Evolutionary conservation across 2,797 vertebrate species (phyloP), one percentile per base, ranked within the genome.

Genomic region (Acanthurus leucopareius): DNA sequence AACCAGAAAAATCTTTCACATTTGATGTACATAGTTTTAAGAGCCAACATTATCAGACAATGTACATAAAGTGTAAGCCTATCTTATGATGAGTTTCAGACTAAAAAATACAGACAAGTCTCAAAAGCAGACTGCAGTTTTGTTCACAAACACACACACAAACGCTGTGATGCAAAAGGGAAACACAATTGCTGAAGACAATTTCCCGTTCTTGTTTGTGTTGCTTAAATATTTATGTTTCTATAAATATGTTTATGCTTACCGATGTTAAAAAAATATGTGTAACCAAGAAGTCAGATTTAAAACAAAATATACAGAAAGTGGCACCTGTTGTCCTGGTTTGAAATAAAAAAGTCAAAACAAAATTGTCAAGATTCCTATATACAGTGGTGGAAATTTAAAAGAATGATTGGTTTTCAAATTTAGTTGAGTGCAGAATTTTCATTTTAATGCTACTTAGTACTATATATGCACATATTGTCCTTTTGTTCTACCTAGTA

Each of bases 1-100:
- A 40, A 28, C 40, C 64, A 77, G 7, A 28, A 73, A 59, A 38
- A 35, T 38, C 2, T 68, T 49, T 71, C 48, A 42, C 42, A 14
- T 58, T 22, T 53, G 8, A 49, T 40, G 58, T n/a, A 57, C 44
- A 5, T n/a, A 14, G 45, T 48, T 25, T 42, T 19, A 2, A n/a
- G n/a, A 52, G 56, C 42, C 4, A 3, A 20, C 13, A 38, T 47
- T 13, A 16, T 20, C 53, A 44, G 54, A 16, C n/a, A 5, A 25
- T 71, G 32, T 49, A 16, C 10, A 59, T 35, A 2, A 14, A 11
- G 28, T 44, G 19, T 0, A 1, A 22, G 5, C 17, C 0, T 28
- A 32, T 68, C 61, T 48, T 61, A 4, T 35, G 15, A 11, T 7
- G 45, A 38, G 7, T 32, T 35, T 14, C 8, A 65, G 0, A 32